Evolutionary conservation across 2,797 vertebrate species (phyloP).

Genomic region (Crocodylus rhombifer): DNA sequence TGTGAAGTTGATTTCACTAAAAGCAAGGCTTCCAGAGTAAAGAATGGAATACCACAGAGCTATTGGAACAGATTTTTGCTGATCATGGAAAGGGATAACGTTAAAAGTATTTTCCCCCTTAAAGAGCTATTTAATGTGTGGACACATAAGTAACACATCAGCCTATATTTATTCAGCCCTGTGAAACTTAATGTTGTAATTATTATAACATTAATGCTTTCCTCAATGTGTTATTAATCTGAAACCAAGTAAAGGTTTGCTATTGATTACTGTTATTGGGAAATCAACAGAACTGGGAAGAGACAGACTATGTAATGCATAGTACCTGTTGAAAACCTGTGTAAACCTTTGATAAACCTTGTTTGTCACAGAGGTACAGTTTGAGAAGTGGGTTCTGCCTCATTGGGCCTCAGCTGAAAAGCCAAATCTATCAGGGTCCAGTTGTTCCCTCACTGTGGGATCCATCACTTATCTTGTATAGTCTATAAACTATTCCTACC

Average conservation of each 20-base stretch:
- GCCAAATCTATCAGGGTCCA: neutral
- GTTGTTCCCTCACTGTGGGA: neutral
- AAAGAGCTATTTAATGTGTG: neutral
- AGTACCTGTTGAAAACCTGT: neutral
- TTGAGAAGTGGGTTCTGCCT: neutral
- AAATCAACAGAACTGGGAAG: neutral
- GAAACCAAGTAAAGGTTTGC: neutral
- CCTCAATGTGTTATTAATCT: neutral
- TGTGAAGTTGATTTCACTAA: neutral
- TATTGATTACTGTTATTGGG: neutral
- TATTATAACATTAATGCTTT: neutral
- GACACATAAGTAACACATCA: neutral
- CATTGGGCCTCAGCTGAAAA: neutral
- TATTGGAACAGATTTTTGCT: neutral
- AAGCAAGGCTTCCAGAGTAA: neutral
- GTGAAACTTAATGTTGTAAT: neutral
- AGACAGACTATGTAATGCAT: neutral
- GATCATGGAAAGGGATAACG: rapidly evolving
- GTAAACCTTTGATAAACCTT: neutral
- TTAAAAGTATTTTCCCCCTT: neutral
- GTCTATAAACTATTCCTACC: neutral
- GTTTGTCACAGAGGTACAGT: neutral
- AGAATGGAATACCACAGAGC: neutral
- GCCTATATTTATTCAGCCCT: neutral
- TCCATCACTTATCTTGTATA: neutral